Evolutionary conservation across 2,797 vertebrate genomes (phyloP), one percentile per base, ranked within the genome.

Genomic region (Lacerta agilis): DNA sequence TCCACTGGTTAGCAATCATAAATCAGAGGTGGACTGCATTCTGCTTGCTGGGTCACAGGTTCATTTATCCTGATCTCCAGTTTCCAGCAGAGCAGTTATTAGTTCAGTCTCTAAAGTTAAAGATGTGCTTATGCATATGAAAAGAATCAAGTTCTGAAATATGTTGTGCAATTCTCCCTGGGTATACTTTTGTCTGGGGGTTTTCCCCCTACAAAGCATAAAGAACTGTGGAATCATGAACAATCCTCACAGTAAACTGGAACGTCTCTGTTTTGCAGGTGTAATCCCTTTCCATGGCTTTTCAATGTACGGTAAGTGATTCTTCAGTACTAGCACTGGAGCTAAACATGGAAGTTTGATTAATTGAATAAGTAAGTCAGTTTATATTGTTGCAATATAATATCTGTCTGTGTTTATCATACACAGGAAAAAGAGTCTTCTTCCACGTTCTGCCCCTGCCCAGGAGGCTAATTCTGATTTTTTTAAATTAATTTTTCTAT

Each of bases 241-340:
- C 25, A 1, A 0, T 61, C 13, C 73, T 58, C 18, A 67, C 27
- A 58, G 13, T 86, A 87, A 36, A 87, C 82, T 8, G 13, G 20
- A 92, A 73, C 71, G 10, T 76, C 88, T 94, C 91, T 94, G 23
- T 95, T 94, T 89, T 93, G 85, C 94, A 99, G 99, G 99, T 95
- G 98, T 99, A 0, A 98, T 99, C 89, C 99, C 98, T 78, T 99
- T 99, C 91, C 99, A 99, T 64, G 99, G 99, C 55, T 99, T 99
- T 96, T 99, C 99, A 79, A 99, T 99, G 99, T 99, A 99, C 85
- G 99, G 99, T 99, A 96, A 98, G 99, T 98, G 85, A 88, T n/a
- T 49, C 79, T 92, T 82, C 91, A 88, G 77, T 29, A 64, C 8
- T 85, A 90, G 71, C 8, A 81, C 79, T 73, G 87, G 43, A 67